Evolutionary conservation across 1,140 invertebrate species (phyloP).

Genomic region (Dufourea novaeangliae): DNA sequence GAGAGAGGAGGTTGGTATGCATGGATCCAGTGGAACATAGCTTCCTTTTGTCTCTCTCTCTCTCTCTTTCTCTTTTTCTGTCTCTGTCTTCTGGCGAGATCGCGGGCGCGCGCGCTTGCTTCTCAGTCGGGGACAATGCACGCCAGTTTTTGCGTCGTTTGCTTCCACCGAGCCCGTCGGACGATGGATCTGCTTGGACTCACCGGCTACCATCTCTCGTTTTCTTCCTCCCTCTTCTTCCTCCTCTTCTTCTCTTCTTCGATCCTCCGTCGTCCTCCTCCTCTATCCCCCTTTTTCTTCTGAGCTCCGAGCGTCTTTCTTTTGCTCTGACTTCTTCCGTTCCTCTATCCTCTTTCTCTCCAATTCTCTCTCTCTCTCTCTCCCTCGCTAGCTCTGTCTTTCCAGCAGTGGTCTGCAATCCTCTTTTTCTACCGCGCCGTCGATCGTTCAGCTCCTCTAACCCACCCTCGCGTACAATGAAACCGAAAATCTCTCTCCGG

Average conservation of each 20-base stretch:
- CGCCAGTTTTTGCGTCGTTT: conserved; percentile 80
- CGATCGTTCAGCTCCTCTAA: conserved; percentile 36
- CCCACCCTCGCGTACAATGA: conserved; percentile 72
- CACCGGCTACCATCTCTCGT: conserved; percentile 32
- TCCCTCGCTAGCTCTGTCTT: neutral
- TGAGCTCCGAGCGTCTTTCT: conserved; percentile 30
- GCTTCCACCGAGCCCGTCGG: conserved; percentile 69
- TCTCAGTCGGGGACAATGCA: conserved; percentile 77
- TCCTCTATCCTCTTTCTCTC: conserved; percentile 28
- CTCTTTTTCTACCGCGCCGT: conserved; percentile 12
- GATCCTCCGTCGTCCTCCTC: conserved; percentile 9
- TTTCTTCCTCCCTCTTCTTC: conserved; percentile 40
- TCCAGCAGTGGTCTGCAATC: neutral
- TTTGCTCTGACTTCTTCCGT: conserved; percentile 35
- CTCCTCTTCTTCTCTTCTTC: conserved; percentile 28
- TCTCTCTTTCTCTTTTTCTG: no score
- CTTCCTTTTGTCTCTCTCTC: conserved; percentile 12
- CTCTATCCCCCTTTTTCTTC: conserved; percentile 39
- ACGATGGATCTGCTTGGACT: conserved; percentile 65
- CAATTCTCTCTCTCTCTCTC: conserved; percentile 2
- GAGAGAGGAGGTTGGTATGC: conserved; percentile 73
- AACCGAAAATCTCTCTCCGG: conserved; percentile 75
- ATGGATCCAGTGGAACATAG: conserved; percentile 62
- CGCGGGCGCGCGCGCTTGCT: conserved; percentile 22
- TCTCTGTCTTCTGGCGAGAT: no score